Evolutionary conservation across 1,140 invertebrate species (phyloP), one percentile per base, ranked within the genome.

Genomic region (Globodera rostochiensis): DNA sequence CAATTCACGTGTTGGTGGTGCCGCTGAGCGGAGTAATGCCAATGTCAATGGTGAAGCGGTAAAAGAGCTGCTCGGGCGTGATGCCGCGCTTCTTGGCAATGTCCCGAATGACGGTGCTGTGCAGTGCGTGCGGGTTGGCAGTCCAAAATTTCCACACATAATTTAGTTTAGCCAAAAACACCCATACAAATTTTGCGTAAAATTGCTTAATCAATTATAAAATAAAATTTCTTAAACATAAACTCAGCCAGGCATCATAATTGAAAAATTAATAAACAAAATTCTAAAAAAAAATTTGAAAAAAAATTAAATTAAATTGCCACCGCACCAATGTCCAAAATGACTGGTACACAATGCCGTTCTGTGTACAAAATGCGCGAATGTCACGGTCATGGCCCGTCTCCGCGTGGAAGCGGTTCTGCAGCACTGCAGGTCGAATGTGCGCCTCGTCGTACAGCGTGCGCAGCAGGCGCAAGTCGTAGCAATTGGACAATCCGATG

Each of bases 401-500:
- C 45, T 82, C 57, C 15, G 80, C 80, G 74, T 84, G 75, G 70
- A 84, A 84, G 46, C 83, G 80, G 73, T 84, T 84, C 73, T 84
- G 83, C n/a, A 84, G n/a, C n/a, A 84, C 83, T 21, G 83, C 46
- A 15, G 83, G 83, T 66, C 84, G 84, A 15, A 85, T 46, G 15
- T 15, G 36, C 9, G 83, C 83, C n/a, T 81, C 83, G 9, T 85
- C 67, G 74, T 83, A 82, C 25, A 84, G 69, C 45, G 66, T 47
- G 19, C 46, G 21, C 25, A 84, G 49, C 25, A n/a, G 19, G 11
- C 49, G 1, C 47, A 77, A 80, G 45, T 82, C 74, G 70, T 84
- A 84, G 45, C 79, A 46, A 60, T 84, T 84, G 66, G 77, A 84
- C 13, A 84, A 80, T 15, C 83, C 83, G 19, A 84, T 73, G 47